phyloP scores from a whole-genome alignment of 23 tunicate genomes.

The Aplidium turbinatum region DNA sequence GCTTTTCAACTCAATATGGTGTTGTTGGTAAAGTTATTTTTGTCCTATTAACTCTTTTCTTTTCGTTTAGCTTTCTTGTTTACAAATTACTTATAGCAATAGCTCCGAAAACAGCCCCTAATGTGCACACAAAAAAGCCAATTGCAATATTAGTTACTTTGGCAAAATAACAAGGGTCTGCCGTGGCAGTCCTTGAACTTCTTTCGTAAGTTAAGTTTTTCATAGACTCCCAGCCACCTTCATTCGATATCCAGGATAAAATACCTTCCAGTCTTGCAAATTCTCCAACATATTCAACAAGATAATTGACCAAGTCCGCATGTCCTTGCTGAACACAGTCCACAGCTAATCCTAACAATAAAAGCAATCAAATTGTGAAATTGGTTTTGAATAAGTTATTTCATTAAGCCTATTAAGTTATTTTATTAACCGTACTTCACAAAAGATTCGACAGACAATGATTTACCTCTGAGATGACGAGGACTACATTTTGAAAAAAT shows the following conservation, averaged over 20 bases:
- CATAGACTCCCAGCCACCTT: constrained; percentile 71
- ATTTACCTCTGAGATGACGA: no score
- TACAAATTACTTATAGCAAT: not conserved
- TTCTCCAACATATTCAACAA: constrained; percentile 71
- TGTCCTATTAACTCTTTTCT: not conserved
- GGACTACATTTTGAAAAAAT: no score
- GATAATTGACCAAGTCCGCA: constrained; percentile 48
- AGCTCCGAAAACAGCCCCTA: constrained; percentile 38
- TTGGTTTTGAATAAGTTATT: no score
- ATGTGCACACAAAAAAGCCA: constrained; percentile 17
- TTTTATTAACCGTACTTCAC: no score
- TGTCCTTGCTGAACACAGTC: constrained; percentile 91
- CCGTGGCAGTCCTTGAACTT: not conserved
- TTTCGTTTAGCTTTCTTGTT: not conserved
- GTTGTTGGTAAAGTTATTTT: not conserved
- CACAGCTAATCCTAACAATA: constrained; percentile 66
- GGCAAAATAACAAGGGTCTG: constrained; percentile 18
- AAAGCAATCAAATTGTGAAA: no score
- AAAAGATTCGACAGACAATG: no score
- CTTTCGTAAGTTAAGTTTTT: constrained; percentile 28
- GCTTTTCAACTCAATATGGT: not conserved
- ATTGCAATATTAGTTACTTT: constrained; percentile 24
- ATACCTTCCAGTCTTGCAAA: constrained; percentile 61
- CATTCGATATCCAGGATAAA: constrained; percentile 48
- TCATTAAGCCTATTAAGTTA: no score